Evolutionary conservation across 1,140 invertebrate species (phyloP).

Genomic region (Galendromus occidentalis): DNA sequence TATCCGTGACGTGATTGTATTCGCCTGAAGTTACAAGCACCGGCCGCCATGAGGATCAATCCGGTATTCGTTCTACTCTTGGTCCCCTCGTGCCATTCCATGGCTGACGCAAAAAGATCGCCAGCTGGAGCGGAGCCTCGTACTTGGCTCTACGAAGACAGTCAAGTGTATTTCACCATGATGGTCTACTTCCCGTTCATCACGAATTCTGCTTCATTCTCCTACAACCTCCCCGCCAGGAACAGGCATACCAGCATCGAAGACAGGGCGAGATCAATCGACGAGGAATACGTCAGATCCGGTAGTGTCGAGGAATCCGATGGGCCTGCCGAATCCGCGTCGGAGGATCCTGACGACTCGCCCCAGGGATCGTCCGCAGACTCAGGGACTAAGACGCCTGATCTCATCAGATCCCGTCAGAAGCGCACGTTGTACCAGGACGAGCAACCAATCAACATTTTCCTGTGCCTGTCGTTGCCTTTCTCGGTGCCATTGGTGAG

Average conservation of each 20-base stretch:
- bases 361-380: background rate
- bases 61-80: too few relatives aligned
- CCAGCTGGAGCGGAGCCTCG: too few relatives aligned
- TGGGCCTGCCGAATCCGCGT: background rate
- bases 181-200: background rate
- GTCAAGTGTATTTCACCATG: constrained; percentile 2
- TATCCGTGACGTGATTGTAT: too few relatives aligned
- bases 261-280: too few relatives aligned
- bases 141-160: background rate
- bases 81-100: too few relatives aligned
- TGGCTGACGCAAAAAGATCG: too few relatives aligned
- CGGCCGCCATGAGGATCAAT: too few relatives aligned
- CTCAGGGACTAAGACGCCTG: too few relatives aligned
- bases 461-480: background rate
- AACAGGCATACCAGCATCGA: too few relatives aligned
- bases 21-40: too few relatives aligned
- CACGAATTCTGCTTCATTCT: background rate
- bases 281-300: too few relatives aligned
- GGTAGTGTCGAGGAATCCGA: background rate
- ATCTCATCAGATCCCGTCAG: background rate
- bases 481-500: background rate
- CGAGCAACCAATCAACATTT: background rate
- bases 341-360: background rate
- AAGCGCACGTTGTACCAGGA: background rate
- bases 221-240: background rate